Percentiles rank a stretch among this genome's conserved stretches.
Conservation (phyloP, 2,888 invertebrate species). For the Chrysodeixis includens region DNA sequence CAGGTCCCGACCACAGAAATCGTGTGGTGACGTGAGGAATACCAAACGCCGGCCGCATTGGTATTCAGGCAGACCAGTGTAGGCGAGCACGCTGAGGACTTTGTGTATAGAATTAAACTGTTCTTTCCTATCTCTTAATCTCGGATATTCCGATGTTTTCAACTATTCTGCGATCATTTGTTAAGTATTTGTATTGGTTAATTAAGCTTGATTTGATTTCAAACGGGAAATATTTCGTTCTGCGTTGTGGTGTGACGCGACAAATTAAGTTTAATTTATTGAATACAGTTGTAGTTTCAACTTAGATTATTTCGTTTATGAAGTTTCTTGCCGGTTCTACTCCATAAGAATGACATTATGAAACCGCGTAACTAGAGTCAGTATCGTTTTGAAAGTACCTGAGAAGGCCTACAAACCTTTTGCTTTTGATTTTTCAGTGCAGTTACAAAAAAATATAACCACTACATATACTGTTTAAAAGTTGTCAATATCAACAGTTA, state of each 20-base stretch:
- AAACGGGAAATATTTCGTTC: background rate
- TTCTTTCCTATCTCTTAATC: slow-evolving; percentile 71
- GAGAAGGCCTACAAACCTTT: no score
- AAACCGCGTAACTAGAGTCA: no score
- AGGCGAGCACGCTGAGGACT: slow-evolving; percentile 76
- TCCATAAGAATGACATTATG: no score
- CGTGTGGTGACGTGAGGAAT: slow-evolving; percentile 81
- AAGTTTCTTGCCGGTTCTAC: no score
- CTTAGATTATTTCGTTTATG: no score
- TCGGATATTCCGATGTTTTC: slow-evolving; percentile 54
- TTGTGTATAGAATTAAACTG: slow-evolving; percentile 74
- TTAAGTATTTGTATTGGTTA: slow-evolving; percentile 8
- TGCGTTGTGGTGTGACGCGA: background rate
- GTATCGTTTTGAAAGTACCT: no score
- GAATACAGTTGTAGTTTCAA: background rate
- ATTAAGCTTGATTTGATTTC: background rate
- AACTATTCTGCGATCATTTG: slow-evolving; percentile 20
- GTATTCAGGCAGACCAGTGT: slow-evolving; percentile 78
- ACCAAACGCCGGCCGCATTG: slow-evolving; percentile 77
- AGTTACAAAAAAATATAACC: no score
- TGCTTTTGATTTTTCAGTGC: no score
- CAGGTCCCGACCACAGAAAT: slow-evolving; percentile 83
- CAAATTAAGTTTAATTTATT: no score
- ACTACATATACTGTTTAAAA: no score
- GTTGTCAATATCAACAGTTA: background rate